phyloP scores from a whole-genome alignment of 2,888 invertebrate genomes.

The Plebejus melissa region DNA sequence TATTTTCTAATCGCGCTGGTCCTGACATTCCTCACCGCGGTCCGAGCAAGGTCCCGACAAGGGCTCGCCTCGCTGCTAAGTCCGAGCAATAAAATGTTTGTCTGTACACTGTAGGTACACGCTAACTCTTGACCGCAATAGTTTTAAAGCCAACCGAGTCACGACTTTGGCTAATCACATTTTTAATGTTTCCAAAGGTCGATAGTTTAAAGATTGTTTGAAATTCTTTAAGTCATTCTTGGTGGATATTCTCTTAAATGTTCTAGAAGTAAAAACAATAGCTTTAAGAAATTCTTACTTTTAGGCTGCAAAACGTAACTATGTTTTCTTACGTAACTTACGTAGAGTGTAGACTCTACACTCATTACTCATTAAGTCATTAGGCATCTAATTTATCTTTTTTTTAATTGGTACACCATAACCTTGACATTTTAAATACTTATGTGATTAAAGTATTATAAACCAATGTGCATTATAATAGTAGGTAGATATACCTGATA shows the following conservation, averaged over 20 bases:
- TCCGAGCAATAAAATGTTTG: constrained; percentile 14
- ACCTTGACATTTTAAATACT: too few relatives aligned
- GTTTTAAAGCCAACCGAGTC: constrained; percentile 9
- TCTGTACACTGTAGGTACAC: neutral
- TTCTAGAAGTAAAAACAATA: too few relatives aligned
- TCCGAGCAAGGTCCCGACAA: neutral
- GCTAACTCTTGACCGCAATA: constrained; percentile 21
- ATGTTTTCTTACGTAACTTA: too few relatives aligned
- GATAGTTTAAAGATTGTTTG: neutral
- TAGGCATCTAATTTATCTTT: too few relatives aligned
- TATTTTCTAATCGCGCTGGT: neutral
- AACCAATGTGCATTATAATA: neutral
- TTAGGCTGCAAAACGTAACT: too few relatives aligned
- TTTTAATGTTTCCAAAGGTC: neutral
- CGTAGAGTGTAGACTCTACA: too few relatives aligned
- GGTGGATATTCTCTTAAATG: too few relatives aligned
- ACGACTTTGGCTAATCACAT: neutral
- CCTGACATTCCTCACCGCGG: constrained; percentile 5
- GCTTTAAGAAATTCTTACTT: too few relatives aligned
- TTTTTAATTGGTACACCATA: too few relatives aligned
- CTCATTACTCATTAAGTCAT: too few relatives aligned
- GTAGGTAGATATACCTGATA: neutral
- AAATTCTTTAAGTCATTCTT: neutral
- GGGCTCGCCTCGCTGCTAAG: neutral
- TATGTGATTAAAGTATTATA: too few relatives aligned